Evolutionary conservation across 92 coral and sea anemone genomes (phyloP).

Genomic region (Meandrina meandrites): DNA sequence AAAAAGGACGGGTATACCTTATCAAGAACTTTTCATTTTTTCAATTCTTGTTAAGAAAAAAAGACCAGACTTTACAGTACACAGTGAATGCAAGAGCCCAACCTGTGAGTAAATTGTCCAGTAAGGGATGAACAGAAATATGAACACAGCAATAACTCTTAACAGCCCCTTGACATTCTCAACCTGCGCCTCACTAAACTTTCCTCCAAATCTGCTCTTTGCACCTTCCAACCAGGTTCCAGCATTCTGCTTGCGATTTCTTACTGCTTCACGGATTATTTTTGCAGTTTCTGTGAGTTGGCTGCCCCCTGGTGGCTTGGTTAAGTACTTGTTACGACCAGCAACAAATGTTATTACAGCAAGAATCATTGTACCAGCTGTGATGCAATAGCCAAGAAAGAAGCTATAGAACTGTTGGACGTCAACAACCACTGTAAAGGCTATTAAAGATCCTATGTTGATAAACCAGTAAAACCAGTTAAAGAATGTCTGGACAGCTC

Average conservation of each 20-base stretch:
- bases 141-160: slow-evolving; percentile 80
- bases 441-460: slow-evolving; percentile 87
- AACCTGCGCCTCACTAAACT: slow-evolving; percentile 69
- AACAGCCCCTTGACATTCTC: slow-evolving; percentile 88
- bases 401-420: slow-evolving; percentile 72
- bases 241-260: slow-evolving; percentile 23
- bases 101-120: slow-evolving; percentile 94
- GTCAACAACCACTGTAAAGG: slow-evolving; percentile 82
- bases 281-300: slow-evolving; percentile 70
- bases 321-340: slow-evolving; percentile 69
- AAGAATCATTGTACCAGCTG: slow-evolving; percentile 73
- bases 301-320: slow-evolving; percentile 88
- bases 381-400: slow-evolving; percentile 78
- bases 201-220: slow-evolving; percentile 75
- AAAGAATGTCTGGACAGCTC: slow-evolving; percentile 85
- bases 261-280: slow-evolving; percentile 53
- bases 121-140: slow-evolving; percentile 77
- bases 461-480: slow-evolving; percentile 99
- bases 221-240: slow-evolving; percentile 86
- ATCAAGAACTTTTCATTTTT: no score
- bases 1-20: no score
- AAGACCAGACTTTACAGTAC: no score
- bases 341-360: slow-evolving; percentile 64
- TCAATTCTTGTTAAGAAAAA: no score
- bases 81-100: neutral